A percentile compares a stretch with the other conserved stretches of the same genome.
These are phyloP conservation scores for Isurus oxyrinchus DNA, from an alignment of 2,113 vertebrate genomes.

Conservation along the genomic window DNA sequence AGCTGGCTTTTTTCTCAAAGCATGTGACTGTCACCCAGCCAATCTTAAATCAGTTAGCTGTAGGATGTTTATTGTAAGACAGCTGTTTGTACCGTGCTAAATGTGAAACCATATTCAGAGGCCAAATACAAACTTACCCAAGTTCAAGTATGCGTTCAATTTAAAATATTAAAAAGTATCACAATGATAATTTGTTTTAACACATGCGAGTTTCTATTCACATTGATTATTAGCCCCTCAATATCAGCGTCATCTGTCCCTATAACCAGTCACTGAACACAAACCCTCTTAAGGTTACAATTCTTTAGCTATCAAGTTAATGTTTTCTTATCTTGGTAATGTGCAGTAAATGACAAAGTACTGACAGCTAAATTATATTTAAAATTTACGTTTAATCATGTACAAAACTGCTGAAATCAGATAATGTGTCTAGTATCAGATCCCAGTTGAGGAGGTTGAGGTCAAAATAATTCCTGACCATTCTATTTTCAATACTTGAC, in stretches of 20 bases:
- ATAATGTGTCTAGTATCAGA: not conserved
- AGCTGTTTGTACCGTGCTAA: not conserved
- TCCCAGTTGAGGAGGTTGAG: not conserved
- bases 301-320: not conserved
- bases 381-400: not conserved
- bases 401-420: not conserved
- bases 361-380: not conserved
- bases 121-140: not conserved
- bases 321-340: not conserved
- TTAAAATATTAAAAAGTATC: not conserved
- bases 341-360: not conserved
- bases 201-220: not conserved
- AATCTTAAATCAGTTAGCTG: not conserved
- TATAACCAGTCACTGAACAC: not conserved
- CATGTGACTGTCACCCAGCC: not conserved
- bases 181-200: not conserved
- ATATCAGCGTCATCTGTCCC: not conserved
- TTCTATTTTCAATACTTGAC: not conserved
- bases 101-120: constrained; percentile 3
- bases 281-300: not conserved
- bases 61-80: not conserved
- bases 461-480: not conserved
- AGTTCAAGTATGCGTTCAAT: not conserved
- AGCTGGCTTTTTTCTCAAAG: not conserved
- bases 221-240: not conserved